Conservation (phyloP, 2,113 vertebrate genomes). For the Pachycephala philippinensis region DNA sequence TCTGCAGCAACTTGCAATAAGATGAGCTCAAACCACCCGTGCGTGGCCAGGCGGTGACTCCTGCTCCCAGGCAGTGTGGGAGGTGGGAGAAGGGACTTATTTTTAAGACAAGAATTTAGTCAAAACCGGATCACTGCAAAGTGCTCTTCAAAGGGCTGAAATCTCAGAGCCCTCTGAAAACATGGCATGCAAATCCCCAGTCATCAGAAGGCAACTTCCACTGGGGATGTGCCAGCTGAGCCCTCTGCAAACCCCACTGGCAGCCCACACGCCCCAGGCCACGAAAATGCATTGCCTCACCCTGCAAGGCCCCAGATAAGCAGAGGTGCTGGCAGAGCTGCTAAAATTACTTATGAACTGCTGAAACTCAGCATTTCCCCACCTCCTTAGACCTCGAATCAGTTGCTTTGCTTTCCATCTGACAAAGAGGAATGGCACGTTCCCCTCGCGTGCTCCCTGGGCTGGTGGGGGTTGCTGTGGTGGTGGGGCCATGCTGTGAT, state of each 20-base stretch:
- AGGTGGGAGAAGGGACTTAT: not conserved
- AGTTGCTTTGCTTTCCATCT: not conserved
- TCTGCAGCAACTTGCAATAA: not conserved
- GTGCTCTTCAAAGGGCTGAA: not conserved
- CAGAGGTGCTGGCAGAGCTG: not conserved
- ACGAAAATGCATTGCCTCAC: not conserved
- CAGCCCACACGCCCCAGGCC: fast-evolving
- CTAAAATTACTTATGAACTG: not conserved
- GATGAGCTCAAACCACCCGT: not conserved
- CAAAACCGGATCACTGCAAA: not conserved
- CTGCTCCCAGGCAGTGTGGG: not conserved
- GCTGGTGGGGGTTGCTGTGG: not conserved
- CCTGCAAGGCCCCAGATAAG: not conserved
- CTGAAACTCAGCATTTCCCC: not conserved
- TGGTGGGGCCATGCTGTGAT: fast-evolving
- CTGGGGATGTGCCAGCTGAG: not conserved
- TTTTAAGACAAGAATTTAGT: not conserved
- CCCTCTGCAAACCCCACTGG: not conserved
- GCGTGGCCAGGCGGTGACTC: not conserved
- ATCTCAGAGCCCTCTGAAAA: not conserved
- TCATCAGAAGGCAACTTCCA: not conserved
- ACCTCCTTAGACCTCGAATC: not conserved
- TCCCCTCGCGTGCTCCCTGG: fast-evolving
- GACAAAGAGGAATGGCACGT: fast-evolving
- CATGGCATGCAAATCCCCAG: fast-evolving